These are phyloP conservation scores for Coenonympha glycerion DNA, from an alignment of 2,888 invertebrate genomes.

Conservation along the genomic window DNA sequence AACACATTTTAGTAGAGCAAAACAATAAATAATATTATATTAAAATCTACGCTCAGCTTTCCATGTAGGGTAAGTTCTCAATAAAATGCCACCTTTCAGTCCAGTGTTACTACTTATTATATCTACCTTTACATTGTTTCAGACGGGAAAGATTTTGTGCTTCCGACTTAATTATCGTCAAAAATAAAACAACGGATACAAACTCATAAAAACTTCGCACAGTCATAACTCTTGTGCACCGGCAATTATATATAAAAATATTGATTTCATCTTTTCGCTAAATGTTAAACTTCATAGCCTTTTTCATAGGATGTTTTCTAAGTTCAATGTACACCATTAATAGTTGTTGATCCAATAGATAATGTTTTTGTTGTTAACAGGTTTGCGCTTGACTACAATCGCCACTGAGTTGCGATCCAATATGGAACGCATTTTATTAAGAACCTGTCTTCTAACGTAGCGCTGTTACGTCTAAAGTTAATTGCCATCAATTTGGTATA, in stretches of 20 bases:
- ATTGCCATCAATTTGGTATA: not conserved
- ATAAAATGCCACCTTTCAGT: no score
- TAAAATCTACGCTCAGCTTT: no score
- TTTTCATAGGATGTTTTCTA: slow-evolving; percentile 20
- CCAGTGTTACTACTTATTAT: no score
- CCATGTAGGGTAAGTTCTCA: no score
- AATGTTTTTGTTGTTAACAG: slow-evolving; percentile 4
- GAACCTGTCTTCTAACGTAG: not conserved
- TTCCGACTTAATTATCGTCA: not conserved
- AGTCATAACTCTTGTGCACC: slow-evolving; percentile 69
- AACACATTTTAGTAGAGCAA: no score
- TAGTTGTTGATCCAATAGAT: not conserved
- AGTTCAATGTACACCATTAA: slow-evolving; percentile 15
- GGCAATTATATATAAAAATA: slow-evolving; percentile 71
- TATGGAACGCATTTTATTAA: not conserved
- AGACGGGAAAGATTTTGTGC: no score
- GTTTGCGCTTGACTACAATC: slow-evolving; percentile 1
- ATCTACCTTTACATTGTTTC: no score
- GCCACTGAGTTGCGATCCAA: not conserved
- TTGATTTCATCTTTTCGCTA: slow-evolving; percentile 63
- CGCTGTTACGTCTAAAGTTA: not conserved
- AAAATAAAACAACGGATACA: slow-evolving; percentile 44
- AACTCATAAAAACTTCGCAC: slow-evolving; percentile 42
- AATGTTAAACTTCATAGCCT: slow-evolving; percentile 28
- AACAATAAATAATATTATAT: no score